Evolutionary conservation across 2,113 vertebrate species (phyloP), one percentile per base, ranked within the genome.

Genomic region (Ivindomyrus marchei): DNA sequence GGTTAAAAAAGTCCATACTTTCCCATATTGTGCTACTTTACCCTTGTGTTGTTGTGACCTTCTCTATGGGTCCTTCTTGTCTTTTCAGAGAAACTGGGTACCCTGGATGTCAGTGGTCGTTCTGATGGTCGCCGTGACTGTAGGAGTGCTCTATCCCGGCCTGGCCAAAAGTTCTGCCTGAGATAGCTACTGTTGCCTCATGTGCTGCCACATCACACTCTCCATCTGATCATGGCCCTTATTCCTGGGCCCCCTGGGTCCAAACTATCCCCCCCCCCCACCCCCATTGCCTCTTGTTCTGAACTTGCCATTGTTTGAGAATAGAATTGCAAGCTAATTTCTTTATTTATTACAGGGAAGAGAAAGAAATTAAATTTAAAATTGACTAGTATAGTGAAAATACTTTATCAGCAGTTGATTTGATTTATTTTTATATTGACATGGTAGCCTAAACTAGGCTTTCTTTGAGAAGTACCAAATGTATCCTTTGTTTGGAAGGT

Each of bases 41-140:
- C n/a, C 36, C 49, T 53, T 53, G 50, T 87, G n/a, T 27, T 53
- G 50, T 39, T 53, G n/a, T 87, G 49, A 87, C 49, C 85, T 31
- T 87, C 10, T 87, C 3, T 86, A 11, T 87, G 31, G 31, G 49
- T 87, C 42, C 85, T 52, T 53, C 15, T 45, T 91, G 93, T 92
- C 42, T 52, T 94, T 97, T 95, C 97, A 99, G 98, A 98, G 96
- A 93, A 95, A 95, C 91, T 99, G 98, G 98, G 94, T 95, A 91
- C 96, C 97, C 96, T 99, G 98, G 98, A 97, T 97, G 94, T 97
- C 98, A 91, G 96, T 97, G 95, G 96, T 97, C 91, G 98, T 97
- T 80, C 97, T 97, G 95, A 95, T 98, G 95, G 97, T 98, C 91
- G 98, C 97, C 91, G 97, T 99, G 94, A 98, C 98, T 92, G 97